phyloP scores from a whole-genome alignment of 1,140 invertebrate genomes.

The Bombus breviceps region DNA sequence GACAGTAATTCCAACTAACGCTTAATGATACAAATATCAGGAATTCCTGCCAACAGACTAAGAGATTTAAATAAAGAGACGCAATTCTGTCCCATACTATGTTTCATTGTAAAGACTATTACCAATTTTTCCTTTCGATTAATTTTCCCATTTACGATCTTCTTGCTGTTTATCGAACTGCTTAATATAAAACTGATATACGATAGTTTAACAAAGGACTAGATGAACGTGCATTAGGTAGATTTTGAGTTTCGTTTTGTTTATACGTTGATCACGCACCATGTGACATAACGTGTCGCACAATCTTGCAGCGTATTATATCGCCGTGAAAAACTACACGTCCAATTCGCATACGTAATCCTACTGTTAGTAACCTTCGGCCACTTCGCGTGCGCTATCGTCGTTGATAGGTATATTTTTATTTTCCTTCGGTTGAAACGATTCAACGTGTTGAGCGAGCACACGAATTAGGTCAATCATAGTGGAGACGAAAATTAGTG shows the following conservation, averaged over 20 bases:
- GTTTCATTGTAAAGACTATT: too few relatives aligned
- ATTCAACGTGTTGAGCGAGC: neutral
- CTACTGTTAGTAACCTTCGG: slow-evolving; percentile 34
- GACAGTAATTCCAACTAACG: too few relatives aligned
- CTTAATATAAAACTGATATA: too few relatives aligned
- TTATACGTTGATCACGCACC: slow-evolving; percentile 18
- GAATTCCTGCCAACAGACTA: too few relatives aligned
- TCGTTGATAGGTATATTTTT: neutral
- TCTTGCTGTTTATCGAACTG: too few relatives aligned
- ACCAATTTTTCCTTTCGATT: too few relatives aligned
- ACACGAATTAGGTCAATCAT: neutral
- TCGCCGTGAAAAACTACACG: slow-evolving; percentile 11
- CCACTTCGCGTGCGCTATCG: slow-evolving; percentile 15
- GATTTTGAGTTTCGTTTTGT: slow-evolving; percentile 9
- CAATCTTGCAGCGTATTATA: neutral
- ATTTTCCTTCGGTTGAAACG: neutral
- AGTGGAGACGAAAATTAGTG: too few relatives aligned
- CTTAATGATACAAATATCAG: too few relatives aligned
- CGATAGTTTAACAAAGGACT: neutral
- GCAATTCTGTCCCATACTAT: too few relatives aligned
- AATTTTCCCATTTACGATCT: too few relatives aligned
- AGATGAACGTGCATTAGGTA: neutral
- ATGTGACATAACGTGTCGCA: slow-evolving; percentile 37
- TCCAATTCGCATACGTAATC: slow-evolving; percentile 35
- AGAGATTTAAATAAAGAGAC: too few relatives aligned